A percentile compares a stretch with the other conserved stretches of the same genome.
phyloP scores from a whole-genome alignment of 2,113 vertebrate species.

The Syngnathus scovelli region DNA sequence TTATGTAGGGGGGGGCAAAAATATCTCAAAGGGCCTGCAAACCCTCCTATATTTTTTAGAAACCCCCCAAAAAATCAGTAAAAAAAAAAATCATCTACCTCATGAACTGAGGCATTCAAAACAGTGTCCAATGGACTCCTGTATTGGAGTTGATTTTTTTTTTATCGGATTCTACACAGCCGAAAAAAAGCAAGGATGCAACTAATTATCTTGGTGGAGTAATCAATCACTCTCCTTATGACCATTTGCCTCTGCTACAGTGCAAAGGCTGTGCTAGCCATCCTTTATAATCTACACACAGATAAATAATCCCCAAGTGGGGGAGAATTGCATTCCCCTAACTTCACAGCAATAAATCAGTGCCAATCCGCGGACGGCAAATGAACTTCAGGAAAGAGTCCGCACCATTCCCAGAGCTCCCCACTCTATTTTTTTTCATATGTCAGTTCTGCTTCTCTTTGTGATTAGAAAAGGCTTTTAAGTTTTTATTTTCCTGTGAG shows the following conservation, averaged over 20 bases:
- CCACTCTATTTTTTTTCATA: conserved; percentile 5
- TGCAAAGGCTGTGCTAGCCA: not conserved
- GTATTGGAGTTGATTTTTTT: conserved; percentile 16
- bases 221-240: conserved; percentile 13
- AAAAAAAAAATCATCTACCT: conserved; percentile 21
- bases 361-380: conserved; percentile 16
- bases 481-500: conserved; percentile 23
- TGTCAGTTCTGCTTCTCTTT: not conserved
- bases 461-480: not conserved
- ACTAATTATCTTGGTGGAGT: not conserved
- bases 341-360: conserved; percentile 18
- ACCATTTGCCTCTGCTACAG: not conserved
- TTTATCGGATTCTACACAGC: not conserved
- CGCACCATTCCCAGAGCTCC: conserved; percentile 1
- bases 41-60: no score
- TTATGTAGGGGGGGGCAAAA: no score
- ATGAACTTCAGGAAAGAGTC: conserved; percentile 17
- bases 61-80: no score
- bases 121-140: conserved; percentile 43
- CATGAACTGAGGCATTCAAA: conserved; percentile 43
- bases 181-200: not conserved
- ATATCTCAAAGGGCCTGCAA: no score
- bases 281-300: not conserved
- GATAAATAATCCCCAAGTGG: not conserved
- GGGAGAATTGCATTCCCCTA: not conserved